Conservation (phyloP, 1,140 invertebrate species). For the Andrena cerasifolii region DNA sequence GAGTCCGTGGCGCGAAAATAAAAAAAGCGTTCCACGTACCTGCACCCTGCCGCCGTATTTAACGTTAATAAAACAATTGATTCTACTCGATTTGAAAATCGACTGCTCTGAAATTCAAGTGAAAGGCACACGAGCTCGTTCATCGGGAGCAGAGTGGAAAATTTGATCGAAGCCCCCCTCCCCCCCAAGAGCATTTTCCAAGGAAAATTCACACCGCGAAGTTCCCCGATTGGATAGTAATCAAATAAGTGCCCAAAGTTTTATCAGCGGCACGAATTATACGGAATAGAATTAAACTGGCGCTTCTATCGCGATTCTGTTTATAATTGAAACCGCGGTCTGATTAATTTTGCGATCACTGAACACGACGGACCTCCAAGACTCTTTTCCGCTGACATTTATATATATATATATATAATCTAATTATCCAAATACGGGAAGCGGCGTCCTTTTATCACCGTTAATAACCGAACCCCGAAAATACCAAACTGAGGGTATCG, state of each 20-base stretch:
- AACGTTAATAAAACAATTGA: too few relatives aligned
- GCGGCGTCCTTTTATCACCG: background rate
- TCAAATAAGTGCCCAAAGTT: conserved; percentile 28
- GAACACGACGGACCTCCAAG: background rate
- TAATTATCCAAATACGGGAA: conserved; percentile 4
- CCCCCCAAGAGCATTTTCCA: conserved; percentile 2
- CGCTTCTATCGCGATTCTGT: background rate
- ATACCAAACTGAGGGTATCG: too few relatives aligned
- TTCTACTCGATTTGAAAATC: background rate
- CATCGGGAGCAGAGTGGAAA: background rate
- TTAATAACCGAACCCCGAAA: background rate
- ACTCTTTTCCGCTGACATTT: background rate
- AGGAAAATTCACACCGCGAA: conserved; percentile 12
- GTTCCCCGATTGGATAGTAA: conserved; percentile 17
- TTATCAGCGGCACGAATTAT: conserved; percentile 16
- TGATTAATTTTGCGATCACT: conserved; percentile 1
- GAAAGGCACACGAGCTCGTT: background rate
- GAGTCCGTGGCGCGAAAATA: too few relatives aligned
- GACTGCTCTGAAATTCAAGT: background rate
- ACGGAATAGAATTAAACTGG: background rate
- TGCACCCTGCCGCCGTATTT: too few relatives aligned
- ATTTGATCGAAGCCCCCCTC: conserved; percentile 27
- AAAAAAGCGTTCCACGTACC: too few relatives aligned
- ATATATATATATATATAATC: background rate
- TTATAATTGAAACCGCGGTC: conserved; percentile 14